Percentiles rank a stretch among this genome's conserved stretches.
These are phyloP conservation scores for Spilarctia lutea DNA, from an alignment of 2,888 invertebrate genomes.

Conservation along the genomic window DNA sequence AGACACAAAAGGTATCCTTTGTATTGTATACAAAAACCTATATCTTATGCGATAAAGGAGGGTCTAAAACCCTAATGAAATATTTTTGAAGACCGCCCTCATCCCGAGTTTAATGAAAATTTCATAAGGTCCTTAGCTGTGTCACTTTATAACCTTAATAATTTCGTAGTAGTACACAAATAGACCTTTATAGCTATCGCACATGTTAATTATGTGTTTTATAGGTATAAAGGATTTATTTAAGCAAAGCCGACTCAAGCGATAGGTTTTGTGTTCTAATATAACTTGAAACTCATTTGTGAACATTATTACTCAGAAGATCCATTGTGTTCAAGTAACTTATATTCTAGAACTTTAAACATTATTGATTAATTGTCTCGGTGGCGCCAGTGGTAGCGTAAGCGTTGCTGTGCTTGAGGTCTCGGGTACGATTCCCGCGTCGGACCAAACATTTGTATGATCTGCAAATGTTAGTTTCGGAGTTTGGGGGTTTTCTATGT, in stretches of 20 bases:
- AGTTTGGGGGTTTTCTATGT: no score
- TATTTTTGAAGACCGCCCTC: constrained; percentile 54
- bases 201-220: constrained; percentile 42
- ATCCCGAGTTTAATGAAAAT: constrained; percentile 54
- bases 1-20: constrained; percentile 42
- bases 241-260: background rate
- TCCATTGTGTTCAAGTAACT: no score
- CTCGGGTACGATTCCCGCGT: no score
- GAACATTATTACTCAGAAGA: no score
- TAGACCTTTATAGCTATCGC: constrained; percentile 35
- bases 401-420: no score
- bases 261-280: background rate
- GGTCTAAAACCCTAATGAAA: constrained; percentile 52
- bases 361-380: background rate
- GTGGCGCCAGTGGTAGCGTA: no score
- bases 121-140: constrained; percentile 45
- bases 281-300: background rate
- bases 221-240: background rate
- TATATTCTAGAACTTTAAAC: background rate
- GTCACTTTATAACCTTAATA: constrained; percentile 48
- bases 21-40: constrained; percentile 47
- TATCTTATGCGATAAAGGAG: constrained; percentile 45
- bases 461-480: no score
- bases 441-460: no score
- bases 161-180: constrained; percentile 32